phyloP scores from a whole-genome alignment of 2,113 vertebrate genomes.

The Stigmatopora argus region DNA sequence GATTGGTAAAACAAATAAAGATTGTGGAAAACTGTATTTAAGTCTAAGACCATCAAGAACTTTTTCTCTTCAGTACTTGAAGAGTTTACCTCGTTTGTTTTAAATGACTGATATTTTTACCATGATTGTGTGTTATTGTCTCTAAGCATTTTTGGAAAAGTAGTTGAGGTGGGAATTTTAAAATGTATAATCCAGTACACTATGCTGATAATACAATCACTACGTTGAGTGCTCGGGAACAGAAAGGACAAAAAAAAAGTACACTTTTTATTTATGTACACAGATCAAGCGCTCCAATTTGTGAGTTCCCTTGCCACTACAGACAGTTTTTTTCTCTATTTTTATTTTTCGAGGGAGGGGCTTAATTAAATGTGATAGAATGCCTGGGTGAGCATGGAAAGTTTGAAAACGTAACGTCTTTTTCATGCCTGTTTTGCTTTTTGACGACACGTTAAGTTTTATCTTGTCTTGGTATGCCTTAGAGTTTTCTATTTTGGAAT shows the following conservation, averaged over 20 bases:
- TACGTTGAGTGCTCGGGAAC: slow-evolving; percentile 2
- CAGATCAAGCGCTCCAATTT: not conserved
- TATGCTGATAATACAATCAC: slow-evolving; percentile 58
- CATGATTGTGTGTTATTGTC: slow-evolving; percentile 48
- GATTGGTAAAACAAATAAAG: slow-evolving; percentile 52
- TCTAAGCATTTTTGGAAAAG: slow-evolving; percentile 40
- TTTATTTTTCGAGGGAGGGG: slow-evolving; percentile 7
- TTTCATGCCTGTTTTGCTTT: slow-evolving; percentile 49
- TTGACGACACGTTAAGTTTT: slow-evolving; percentile 45
- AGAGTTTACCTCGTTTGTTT: slow-evolving; percentile 9
- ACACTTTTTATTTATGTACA: slow-evolving; percentile 45
- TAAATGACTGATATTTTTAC: slow-evolving; percentile 14
- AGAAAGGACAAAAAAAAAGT: not conserved
- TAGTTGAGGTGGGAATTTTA: slow-evolving; percentile 26
- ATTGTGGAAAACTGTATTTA: slow-evolving; percentile 21
- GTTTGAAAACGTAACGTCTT: slow-evolving; percentile 5
- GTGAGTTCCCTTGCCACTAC: slow-evolving; percentile 4
- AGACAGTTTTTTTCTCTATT: not conserved
- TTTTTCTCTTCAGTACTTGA: slow-evolving; percentile 13
- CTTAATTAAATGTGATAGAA: not conserved
- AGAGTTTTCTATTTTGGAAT: slow-evolving; percentile 75
- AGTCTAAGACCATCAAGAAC: not conserved
- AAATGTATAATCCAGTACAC: slow-evolving; percentile 61
- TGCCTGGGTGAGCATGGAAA: not conserved
- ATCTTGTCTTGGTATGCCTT: slow-evolving; percentile 61